These are phyloP conservation scores for Baryphthengus martii DNA, from an alignment of 2,113 vertebrate genomes.

Conservation along the genomic window DNA sequence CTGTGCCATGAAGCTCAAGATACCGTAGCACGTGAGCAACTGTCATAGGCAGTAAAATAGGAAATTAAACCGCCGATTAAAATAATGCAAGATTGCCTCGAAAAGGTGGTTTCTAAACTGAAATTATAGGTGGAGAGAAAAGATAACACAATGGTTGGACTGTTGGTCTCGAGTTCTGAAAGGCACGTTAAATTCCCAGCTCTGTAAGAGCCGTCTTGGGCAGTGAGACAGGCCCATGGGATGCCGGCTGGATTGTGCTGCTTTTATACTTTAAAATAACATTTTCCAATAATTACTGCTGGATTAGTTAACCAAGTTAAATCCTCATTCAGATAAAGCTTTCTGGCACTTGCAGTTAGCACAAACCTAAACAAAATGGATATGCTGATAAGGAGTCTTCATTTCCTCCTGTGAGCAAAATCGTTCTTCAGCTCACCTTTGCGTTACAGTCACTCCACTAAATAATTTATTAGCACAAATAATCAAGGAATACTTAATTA, in stretches of 20 bases:
- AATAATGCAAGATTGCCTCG: not conserved
- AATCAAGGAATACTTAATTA: not conserved
- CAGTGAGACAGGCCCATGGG: not conserved
- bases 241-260: constrained; percentile 35
- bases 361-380: not conserved
- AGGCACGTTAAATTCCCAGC: not conserved
- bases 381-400: constrained; percentile 44
- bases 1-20: not conserved
- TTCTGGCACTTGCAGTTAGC: constrained; percentile 18
- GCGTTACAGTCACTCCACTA: not conserved
- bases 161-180: not conserved
- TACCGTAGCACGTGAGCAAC: not conserved
- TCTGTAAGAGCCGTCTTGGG: not conserved
- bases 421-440: not conserved
- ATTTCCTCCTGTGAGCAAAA: constrained; percentile 23
- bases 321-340: constrained; percentile 7
- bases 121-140: not conserved
- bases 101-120: not conserved
- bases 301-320: constrained; percentile 27
- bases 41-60: not conserved
- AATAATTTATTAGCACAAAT: not conserved
- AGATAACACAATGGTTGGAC: not conserved
- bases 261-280: constrained; percentile 17
- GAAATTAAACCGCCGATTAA: not conserved
- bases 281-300: constrained; percentile 42